Percentiles rank a stretch among this genome's conserved stretches.
Evolutionary conservation across 2,797 vertebrate genomes (phyloP).

Genomic region (Spheniscus humboldti): DNA sequence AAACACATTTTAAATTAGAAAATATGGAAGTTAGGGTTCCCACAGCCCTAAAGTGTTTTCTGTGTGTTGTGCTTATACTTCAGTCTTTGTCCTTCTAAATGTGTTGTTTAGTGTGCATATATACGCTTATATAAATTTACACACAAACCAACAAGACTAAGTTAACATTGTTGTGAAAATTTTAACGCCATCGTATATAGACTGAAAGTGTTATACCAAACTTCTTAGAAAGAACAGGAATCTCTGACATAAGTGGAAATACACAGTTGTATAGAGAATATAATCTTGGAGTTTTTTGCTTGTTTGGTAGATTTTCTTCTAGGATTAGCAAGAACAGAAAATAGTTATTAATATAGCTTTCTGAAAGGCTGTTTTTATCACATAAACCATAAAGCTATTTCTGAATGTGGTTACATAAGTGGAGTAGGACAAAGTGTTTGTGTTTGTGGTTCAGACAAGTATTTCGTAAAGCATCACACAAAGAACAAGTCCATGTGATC

Average conservation of each 20-base stretch:
- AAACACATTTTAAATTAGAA: neutral
- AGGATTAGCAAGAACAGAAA: neutral
- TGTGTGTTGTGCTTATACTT: neutral
- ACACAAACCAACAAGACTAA: neutral
- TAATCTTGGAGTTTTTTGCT: neutral
- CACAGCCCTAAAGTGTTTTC: neutral
- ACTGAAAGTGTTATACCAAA: neutral
- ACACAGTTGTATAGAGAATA: neutral
- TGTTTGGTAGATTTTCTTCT: neutral
- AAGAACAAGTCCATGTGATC: neutral
- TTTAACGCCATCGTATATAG: neutral
- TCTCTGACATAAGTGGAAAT: neutral
- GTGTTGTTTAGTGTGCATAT: neutral
- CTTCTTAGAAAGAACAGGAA: neutral
- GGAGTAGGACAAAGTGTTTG: conserved; percentile 10
- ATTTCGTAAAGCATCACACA: neutral
- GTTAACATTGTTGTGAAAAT: neutral
- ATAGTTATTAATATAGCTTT: neutral
- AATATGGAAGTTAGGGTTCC: neutral
- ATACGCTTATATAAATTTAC: neutral
- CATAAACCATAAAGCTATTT: neutral
- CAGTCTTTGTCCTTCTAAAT: neutral
- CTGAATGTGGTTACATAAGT: neutral
- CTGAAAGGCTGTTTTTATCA: neutral
- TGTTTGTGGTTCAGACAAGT: neutral